Base-by-base conservation (phyloP, 2,113 vertebrate species). In the Rostratula benghalensis region DNA sequence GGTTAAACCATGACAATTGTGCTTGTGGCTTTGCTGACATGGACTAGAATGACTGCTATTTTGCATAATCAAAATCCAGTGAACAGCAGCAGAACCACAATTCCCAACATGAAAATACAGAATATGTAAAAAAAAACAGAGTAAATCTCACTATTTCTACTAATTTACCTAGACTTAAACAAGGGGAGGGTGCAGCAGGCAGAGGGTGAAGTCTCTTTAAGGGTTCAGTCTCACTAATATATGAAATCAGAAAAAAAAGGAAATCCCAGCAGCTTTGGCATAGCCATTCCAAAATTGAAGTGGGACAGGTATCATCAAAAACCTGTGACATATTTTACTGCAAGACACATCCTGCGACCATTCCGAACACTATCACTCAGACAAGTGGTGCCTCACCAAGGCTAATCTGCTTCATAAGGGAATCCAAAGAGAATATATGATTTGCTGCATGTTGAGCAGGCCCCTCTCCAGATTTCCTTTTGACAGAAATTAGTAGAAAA, bases 301-400 rank as follows among this genome's bases (percentile, higher is more conserved):
- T 10, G 11, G 14, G 15, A 41, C 9, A 68, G 28, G 25, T 86
- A 21, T 57, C 6, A 68, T 16, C 6, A 60, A 65, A 80, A 74
- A 16, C 11, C 10, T 51, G 24, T 53, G 23, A 20, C 0, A 0
- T 16, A 46, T 50, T 5, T 2, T 51, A 50, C 27, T 56, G 12
- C 22, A 78, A 74, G 83, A 76, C 8, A 27, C 37, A 77, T 59
- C 54, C 23, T 37, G 11, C 87, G 21, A 27, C 35, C 3, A 0
- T 9, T 83, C 15, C 53, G 54, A 67, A n/a, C 22, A 19, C 23
- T 57, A n/a, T 46, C 5, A 4, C 46, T 91, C 57, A 20, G 13
- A 46, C 4, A 71, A 45, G 7, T 6, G 12, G 15, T 74, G 13
- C 22, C 9, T 73, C 16, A 56, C 9, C 1, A 13, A 10, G 12